phyloP scores from a whole-genome alignment of 2,888 invertebrate genomes.

The Abrostola tripartita region DNA sequence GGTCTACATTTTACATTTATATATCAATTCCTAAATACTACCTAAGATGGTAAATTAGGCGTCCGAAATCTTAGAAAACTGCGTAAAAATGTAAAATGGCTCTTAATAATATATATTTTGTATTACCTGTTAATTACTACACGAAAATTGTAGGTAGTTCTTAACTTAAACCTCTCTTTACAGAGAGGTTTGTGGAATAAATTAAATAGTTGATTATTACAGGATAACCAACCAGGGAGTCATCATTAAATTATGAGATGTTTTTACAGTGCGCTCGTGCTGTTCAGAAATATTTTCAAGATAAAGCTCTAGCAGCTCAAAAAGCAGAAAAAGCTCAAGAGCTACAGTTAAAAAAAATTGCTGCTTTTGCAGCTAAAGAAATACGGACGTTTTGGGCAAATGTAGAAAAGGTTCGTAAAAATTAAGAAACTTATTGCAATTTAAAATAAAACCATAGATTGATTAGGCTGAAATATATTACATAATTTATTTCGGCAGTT shows the following conservation, averaged over 20 bases:
- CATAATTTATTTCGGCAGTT: constrained; percentile 82
- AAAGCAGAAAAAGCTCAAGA: constrained; percentile 97
- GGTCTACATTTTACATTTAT: no score
- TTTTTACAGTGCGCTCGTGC: constrained; percentile 93
- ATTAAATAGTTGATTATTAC: no score
- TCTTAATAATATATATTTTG: no score
- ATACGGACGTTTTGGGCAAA: constrained; percentile 98
- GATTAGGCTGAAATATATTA: neutral
- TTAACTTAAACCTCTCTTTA: no score
- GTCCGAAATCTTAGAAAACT: no score
- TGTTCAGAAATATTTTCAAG: constrained; percentile 97
- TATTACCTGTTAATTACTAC: no score
- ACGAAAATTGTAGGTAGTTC: no score
- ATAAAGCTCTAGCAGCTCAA: constrained; percentile 96
- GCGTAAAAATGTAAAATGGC: no score
- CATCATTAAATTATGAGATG: neutral
- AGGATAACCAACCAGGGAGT: neutral
- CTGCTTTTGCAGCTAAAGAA: constrained; percentile 97
- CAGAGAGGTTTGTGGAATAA: no score
- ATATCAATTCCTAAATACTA: no score
- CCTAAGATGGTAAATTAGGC: no score
- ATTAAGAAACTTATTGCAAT: no score
- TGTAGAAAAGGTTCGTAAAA: constrained; percentile 93
- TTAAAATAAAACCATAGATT: neutral
- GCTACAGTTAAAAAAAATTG: constrained; percentile 94